Base-by-base conservation (phyloP, 2,888 invertebrate genomes). In the Drosophila barbarae region DNA sequence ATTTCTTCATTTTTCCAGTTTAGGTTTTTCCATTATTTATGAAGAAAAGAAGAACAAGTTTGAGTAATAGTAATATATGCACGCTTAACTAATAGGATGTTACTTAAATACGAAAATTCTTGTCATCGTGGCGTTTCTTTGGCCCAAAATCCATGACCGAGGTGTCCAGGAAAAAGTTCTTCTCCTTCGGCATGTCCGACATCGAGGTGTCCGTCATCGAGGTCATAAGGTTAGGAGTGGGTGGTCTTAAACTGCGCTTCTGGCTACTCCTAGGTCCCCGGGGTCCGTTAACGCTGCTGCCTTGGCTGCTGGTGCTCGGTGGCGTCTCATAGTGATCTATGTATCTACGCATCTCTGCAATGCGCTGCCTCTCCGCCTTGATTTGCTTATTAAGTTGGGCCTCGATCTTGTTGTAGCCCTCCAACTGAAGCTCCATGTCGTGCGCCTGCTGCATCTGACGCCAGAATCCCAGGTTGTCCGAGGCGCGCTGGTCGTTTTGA, bases 351-450 rank as follows among this genome's bases (percentile, higher is more conserved):
- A 77, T 13, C 18, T 73, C 47, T 1, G 0, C 15, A 2, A 73
- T 63, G 53, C 73, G 73, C 9, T 59, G 51, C 18, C 59, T 65
- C 42, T 78, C 73, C 9, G 0, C 3, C 3, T 49, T 38, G 9
- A 54, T 63, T 46, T 78, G 52, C 8, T 53, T 26, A 12, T 54
- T 49, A 21, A 78, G n/a, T n/a, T 69, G 63, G 0, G 28, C 23
- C 13, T 81, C 73, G 30, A 78, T n/a, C 21, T 81, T 84, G 6
- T 44, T 5, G 30, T 61, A 78, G 1, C 67, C 79, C 7, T 73
- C 15, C 3, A 81, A 35, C 44, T 66, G 38, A 1, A 28, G 41
- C 13, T 73, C 42, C 23, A 39, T 21, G 0, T 60, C n/a, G 3
- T 39, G 15, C 15, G 13, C 6, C 28, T 46, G 28, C 30, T 61